Base-by-base conservation (phyloP, 2,113 vertebrate genomes). In the Mobula birostris region DNA sequence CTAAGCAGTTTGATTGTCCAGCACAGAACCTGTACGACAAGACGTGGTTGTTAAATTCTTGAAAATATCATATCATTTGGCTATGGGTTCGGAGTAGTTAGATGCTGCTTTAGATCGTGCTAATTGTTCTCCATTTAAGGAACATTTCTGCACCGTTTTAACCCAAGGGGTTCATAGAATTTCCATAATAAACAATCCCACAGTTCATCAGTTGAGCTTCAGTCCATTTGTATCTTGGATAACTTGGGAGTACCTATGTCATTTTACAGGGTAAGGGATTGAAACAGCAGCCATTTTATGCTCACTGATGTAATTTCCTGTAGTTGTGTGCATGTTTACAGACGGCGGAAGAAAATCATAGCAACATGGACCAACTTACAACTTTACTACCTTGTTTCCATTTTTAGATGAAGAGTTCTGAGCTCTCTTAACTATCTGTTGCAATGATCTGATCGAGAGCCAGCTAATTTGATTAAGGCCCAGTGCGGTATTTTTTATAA, bases 391-490 rank as follows among this genome's bases (percentile, higher is more conserved):
- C n/a, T 92, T 72, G 66, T 74, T 36, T 15, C 29, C 68, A 29
- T 36, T 19, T 91, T 36, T 63, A 91, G n/a, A 70, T 68, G 66
- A 21, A 70, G 29, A 36, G 66, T 40, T 40, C n/a, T 40, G 88
- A 72, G n/a, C 40, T 92, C 66, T 92, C 17, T 91, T 92, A 70
- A 40, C 66, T 36, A 92, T 74, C 66, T 74, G 66, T 72, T 91
- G n/a, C 58, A 88, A 70, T 70, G 88, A 68, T 91, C 88, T 92
- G 90, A 92, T 72, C 17, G 58, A 70, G 32, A 40, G 90, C 90
- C 90, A 92, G 32, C 90, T 92, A 92, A 92, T 92, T 66, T 66
- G 90, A 92, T 92, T 92, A 92, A 24, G 66, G 36, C 32, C 66
- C 90, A 92, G 90, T 19, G 68, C 63, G 90, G 66, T 92, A 72